A percentile compares a stretch with the other conserved stretches of the same genome.
phyloP scores from a whole-genome alignment of 2,888 invertebrate genomes.

The Drosophila paramelanica region DNA sequence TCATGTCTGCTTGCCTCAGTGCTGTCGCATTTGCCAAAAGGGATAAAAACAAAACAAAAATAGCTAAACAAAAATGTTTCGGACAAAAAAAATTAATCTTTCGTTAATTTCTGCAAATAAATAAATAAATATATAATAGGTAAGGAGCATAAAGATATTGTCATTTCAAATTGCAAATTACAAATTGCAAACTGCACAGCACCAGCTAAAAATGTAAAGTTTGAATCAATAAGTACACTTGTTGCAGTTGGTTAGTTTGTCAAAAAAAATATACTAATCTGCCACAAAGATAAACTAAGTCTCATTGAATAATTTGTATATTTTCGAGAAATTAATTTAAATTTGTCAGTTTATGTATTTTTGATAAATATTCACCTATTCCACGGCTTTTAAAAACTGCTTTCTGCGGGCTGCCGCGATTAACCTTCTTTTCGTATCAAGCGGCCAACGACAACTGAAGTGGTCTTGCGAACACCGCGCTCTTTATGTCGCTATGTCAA shows the following conservation, averaged over 20 bases:
- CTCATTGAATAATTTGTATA: constrained; percentile 6
- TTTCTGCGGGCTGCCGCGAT: constrained; percentile 20
- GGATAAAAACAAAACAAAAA: background rate
- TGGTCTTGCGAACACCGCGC: background rate
- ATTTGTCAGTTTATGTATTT: constrained; percentile 9
- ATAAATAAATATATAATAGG: background rate
- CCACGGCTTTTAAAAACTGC: background rate
- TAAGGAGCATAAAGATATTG: background rate
- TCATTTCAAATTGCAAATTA: background rate
- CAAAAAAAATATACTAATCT: constrained; percentile 7
- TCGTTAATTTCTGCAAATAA: background rate
- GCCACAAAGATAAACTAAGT: constrained; percentile 18
- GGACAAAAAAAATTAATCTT: background rate
- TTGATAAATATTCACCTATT: constrained; percentile 61
- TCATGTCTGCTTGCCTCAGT: constrained; percentile 34
- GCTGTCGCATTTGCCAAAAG: constrained; percentile 2
- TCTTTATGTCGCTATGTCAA: constrained; percentile 5
- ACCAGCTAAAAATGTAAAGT: background rate
- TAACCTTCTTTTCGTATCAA: constrained; percentile 17
- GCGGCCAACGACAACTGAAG: constrained; percentile 12
- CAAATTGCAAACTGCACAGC: background rate
- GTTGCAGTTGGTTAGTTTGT: constrained; percentile 1
- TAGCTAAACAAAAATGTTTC: background rate
- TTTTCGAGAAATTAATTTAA: constrained; percentile 26
- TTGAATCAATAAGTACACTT: constrained; percentile 2